Conservation (phyloP, 2,113 vertebrate genomes). For the Neogale vison region DNA sequence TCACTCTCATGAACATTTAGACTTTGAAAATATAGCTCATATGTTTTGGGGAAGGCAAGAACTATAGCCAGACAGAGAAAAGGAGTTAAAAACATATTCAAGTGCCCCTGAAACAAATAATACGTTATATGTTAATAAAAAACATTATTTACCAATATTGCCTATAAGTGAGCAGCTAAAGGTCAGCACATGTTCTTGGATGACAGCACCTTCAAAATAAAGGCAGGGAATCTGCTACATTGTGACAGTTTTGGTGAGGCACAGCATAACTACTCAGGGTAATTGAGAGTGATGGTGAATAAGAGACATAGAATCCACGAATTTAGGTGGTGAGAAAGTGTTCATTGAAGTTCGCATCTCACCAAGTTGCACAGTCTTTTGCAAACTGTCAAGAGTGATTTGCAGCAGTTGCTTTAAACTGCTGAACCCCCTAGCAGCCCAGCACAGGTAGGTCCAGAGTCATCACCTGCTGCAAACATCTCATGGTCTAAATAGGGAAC, state of each 20-base stretch:
- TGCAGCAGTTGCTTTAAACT: neutral
- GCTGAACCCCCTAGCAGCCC: neutral
- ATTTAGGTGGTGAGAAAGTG: neutral
- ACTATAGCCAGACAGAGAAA: neutral
- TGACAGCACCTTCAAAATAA: neutral
- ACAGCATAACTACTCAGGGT: neutral
- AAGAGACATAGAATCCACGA: neutral
- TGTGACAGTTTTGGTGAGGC: neutral
- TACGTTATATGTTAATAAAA: too few relatives aligned
- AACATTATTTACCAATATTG: slow-evolving; percentile 15
- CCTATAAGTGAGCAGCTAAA: neutral
- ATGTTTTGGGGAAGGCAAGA: neutral
- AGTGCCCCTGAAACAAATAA: too few relatives aligned
- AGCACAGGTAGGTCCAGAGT: neutral
- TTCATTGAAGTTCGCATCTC: neutral
- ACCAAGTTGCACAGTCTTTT: neutral
- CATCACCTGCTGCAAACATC: neutral
- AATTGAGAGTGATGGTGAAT: neutral
- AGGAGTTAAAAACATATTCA: neutral
- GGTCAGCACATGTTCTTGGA: neutral
- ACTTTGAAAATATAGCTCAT: neutral
- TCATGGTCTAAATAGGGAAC: neutral
- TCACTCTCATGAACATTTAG: neutral
- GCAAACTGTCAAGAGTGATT: neutral
- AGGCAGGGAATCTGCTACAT: neutral